Conservation (phyloP, 2,797 vertebrate species). For the Morelia viridis region DNA sequence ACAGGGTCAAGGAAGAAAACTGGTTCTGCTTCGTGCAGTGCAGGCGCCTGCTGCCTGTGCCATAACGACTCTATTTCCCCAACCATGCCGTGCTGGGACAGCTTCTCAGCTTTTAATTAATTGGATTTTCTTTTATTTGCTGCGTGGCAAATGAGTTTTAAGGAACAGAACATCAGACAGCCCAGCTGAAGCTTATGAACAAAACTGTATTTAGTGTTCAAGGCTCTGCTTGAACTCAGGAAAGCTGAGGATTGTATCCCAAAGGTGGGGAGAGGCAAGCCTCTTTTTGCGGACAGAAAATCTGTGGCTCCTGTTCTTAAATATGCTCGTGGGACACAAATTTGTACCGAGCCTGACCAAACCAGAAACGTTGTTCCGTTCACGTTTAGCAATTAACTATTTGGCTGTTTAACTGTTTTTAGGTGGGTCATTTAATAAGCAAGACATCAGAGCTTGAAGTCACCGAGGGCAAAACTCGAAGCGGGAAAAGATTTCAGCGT, state of each 20-base stretch:
- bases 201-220: background rate
- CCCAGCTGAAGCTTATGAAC: background rate
- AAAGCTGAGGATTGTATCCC: background rate
- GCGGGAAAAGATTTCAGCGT: slow-evolving; percentile 77
- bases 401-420: slow-evolving; percentile 34
- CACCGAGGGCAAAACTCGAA: slow-evolving; percentile 82
- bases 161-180: background rate
- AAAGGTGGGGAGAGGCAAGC: too few relatives aligned
- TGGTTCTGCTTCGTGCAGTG: background rate
- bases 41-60: background rate
- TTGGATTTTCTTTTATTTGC: background rate
- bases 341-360: background rate
- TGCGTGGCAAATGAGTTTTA: background rate
- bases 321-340: background rate
- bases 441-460: slow-evolving; percentile 75
- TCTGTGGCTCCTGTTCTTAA: background rate
- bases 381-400: background rate
- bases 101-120: background rate
- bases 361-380: background rate
- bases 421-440: slow-evolving; percentile 73
- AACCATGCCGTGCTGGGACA: background rate
- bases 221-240: background rate
- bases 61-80: too few relatives aligned
- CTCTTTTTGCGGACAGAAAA: background rate
- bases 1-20: background rate